Evolutionary conservation across 2,888 invertebrate species (phyloP).

Genomic region (Heteromurus nitidus): DNA sequence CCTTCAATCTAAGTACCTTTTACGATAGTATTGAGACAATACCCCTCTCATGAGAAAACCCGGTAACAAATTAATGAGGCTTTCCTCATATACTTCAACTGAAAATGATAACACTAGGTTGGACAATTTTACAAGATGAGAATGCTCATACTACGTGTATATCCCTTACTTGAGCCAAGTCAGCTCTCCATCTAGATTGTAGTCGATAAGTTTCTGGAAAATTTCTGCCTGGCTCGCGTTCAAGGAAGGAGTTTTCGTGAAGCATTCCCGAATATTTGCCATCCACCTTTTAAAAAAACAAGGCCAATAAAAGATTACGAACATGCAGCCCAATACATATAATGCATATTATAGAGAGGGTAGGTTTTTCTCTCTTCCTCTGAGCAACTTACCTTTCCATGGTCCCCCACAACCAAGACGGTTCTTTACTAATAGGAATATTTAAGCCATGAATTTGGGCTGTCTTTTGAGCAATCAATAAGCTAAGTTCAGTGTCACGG

Average conservation of each 20-base stretch:
- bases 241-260: conserved; percentile 74
- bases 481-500: conserved; percentile 85
- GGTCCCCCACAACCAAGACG: conserved; percentile 95
- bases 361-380: too few species aligned
- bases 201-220: conserved; percentile 76
- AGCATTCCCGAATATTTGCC: conserved; percentile 72
- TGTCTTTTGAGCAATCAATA: conserved; percentile 93
- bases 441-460: conserved; percentile 94
- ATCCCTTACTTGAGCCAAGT: conserved; percentile 83
- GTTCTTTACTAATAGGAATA: conserved; percentile 96
- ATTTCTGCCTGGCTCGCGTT: conserved; percentile 76
- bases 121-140: conserved; percentile 10
- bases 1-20: conserved; percentile 60
- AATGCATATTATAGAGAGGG: not conserved
- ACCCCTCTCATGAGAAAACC: conserved; percentile 56
- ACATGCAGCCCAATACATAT: not conserved
- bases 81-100: conserved; percentile 58
- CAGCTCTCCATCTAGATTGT: conserved; percentile 82
- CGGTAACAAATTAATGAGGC: conserved; percentile 43
- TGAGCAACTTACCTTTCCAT: conserved; percentile 82
- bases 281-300: conserved; percentile 73
- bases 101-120: conserved; percentile 56
- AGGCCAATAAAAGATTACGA: not conserved
- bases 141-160: conserved; percentile 7
- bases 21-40: conserved; percentile 36